These are phyloP conservation scores for Heliocidaris tuberculata DNA, from an alignment of 35 echinoderm and acorn worm genomes.

Conservation along the genomic window DNA sequence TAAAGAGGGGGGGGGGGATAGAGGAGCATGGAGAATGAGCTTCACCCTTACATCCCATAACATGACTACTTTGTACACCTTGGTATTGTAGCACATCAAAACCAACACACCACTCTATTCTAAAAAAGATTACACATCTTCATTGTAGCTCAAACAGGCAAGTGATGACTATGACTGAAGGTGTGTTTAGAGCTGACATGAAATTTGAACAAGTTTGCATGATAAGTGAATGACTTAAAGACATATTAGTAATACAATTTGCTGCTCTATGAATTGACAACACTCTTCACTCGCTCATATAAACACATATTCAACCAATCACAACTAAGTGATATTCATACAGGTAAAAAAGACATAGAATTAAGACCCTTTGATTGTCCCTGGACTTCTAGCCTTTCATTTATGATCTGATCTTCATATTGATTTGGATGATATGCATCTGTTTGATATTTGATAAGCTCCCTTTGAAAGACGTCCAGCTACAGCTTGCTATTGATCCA, in stretches of 20 bases:
- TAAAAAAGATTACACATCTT: background rate
- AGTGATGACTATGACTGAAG: background rate
- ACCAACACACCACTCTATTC: too few relatives aligned
- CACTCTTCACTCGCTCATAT: background rate
- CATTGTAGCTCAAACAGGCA: background rate
- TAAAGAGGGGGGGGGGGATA: background rate
- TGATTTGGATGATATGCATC: background rate
- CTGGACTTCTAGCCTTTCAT: background rate
- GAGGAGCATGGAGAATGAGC: background rate
- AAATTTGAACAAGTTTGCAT: background rate
- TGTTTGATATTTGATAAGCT: background rate
- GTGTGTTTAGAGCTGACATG: background rate
- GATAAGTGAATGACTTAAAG: background rate
- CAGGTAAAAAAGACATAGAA: background rate
- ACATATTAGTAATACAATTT: too few relatives aligned
- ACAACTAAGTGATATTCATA: background rate
- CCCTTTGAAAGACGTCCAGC: background rate
- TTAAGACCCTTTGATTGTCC: background rate
- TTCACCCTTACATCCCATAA: background rate
- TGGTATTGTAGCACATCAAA: background rate
- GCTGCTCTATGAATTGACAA: background rate
- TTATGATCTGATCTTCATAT: background rate
- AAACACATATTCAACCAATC: background rate
- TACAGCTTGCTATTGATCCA: background rate
- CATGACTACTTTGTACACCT: background rate